Conservation (phyloP, 2,888 invertebrate species). For the Molanna angustata region DNA sequence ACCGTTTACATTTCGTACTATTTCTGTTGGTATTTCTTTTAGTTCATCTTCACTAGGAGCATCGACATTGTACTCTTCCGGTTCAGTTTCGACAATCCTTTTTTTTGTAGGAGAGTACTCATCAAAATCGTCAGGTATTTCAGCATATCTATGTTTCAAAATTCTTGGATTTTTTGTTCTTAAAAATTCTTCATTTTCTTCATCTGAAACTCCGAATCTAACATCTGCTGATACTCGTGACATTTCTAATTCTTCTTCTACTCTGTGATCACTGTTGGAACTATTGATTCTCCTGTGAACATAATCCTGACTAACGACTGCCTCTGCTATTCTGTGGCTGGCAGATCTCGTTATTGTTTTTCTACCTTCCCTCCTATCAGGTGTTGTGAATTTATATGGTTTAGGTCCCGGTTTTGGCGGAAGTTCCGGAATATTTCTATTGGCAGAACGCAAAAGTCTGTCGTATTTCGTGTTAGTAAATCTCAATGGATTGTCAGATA, state of each 20-base stretch:
- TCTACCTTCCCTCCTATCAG: conserved; percentile 25
- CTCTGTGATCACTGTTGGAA: conserved; percentile 6
- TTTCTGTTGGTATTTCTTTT: conserved; percentile 57
- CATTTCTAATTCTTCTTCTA: conserved; percentile 52
- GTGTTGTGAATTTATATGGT: conserved; percentile 40
- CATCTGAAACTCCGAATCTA: conserved; percentile 31
- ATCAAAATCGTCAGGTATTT: conserved; percentile 50
- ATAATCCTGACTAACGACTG: conserved; percentile 39
- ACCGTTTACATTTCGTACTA: conserved; percentile 64
- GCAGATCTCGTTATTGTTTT: conserved; percentile 9
- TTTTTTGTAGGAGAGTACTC: conserved; percentile 54
- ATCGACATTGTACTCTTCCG: conserved; percentile 57
- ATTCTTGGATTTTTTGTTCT: conserved; percentile 33
- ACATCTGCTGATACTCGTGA: conserved; percentile 40
- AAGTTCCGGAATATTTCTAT: conserved; percentile 43
- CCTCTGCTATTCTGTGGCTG: conserved; percentile 38
- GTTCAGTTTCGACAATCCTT: conserved; percentile 48
- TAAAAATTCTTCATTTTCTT: conserved; percentile 31
- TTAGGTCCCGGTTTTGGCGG: conserved; percentile 55
- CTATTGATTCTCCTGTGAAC: conserved; percentile 5
- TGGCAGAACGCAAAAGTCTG: conserved; percentile 34
- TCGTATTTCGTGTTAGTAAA: conserved; percentile 41
- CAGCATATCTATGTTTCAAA: conserved; percentile 53
- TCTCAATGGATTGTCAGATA: conserved; percentile 51
- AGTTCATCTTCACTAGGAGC: conserved; percentile 51